Conservation (phyloP, 2,113 vertebrate genomes). For the Hippocampus abdominalis region DNA sequence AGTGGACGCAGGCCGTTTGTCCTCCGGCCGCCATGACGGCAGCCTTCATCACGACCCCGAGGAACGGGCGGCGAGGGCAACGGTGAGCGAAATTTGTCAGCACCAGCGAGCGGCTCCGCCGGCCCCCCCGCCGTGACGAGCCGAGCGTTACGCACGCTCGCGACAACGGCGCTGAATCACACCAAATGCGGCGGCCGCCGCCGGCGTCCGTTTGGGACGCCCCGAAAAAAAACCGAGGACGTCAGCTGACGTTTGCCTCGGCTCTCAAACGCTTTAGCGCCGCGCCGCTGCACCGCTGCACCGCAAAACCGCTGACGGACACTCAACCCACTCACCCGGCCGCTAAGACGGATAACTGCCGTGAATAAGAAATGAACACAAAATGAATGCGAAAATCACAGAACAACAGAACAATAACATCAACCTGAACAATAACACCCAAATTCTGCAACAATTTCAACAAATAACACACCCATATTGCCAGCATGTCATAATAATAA, state of each 20-base stretch:
- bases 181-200: slow-evolving; percentile 21
- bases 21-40: slow-evolving; percentile 30
- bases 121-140: not conserved
- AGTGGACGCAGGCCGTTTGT: not conserved
- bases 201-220: slow-evolving; percentile 15
- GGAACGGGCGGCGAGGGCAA: slow-evolving; percentile 23
- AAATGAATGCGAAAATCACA: not conserved
- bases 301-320: not conserved
- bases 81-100: not conserved
- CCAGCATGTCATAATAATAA: no score
- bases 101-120: not conserved
- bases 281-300: slow-evolving; percentile 9
- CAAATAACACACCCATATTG: no score
- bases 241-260: slow-evolving; percentile 32
- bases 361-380: not conserved
- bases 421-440: not conserved
- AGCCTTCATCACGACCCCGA: slow-evolving; percentile 18
- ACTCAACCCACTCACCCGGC: not conserved
- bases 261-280: slow-evolving; percentile 2
- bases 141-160: slow-evolving; percentile 22
- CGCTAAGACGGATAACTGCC: not conserved
- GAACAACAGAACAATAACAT: not conserved
- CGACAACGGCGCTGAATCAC: slow-evolving; percentile 13
- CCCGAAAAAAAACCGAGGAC: slow-evolving; percentile 7
- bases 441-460: not conserved